These are phyloP conservation scores for Aegithalos caudatus DNA, from an alignment of 2,113 vertebrate genomes.

Conservation along the genomic window DNA sequence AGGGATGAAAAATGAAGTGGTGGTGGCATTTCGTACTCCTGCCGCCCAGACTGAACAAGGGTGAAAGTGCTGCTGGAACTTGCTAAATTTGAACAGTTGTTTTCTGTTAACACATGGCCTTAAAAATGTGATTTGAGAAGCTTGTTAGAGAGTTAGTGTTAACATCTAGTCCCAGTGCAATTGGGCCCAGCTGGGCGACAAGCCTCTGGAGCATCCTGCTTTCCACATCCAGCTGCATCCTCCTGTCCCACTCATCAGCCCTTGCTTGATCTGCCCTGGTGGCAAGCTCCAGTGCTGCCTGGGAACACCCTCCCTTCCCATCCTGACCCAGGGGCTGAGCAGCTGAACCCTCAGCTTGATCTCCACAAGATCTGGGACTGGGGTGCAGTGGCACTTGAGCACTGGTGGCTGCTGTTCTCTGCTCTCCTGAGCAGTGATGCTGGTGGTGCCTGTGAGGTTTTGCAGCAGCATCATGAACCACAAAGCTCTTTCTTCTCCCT, in stretches of 20 bases:
- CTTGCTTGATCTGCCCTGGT: background rate
- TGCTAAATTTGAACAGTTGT: constrained; percentile 43
- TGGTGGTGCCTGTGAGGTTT: background rate
- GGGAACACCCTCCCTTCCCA: background rate
- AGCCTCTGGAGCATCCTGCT: background rate
- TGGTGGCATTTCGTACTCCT: background rate
- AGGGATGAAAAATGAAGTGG: background rate
- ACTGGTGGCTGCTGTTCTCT: background rate
- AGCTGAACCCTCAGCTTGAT: background rate
- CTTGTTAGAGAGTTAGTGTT: constrained; percentile 14
- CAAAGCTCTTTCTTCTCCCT: background rate
- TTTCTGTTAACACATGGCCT: constrained; percentile 38
- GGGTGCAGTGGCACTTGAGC: background rate
- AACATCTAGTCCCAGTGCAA: background rate
- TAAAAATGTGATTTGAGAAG: constrained; percentile 19
- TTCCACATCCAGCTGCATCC: background rate
- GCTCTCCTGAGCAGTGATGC: accelerated
- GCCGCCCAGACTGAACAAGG: background rate
- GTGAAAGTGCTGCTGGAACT: constrained; percentile 28
- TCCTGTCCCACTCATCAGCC: background rate
- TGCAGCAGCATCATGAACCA: background rate
- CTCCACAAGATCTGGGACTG: background rate
- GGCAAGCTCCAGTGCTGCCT: background rate
- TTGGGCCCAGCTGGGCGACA: background rate
- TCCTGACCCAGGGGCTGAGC: background rate